Evolutionary conservation across 2,797 vertebrate genomes (phyloP).

Genomic region (Epinephelus awoara): DNA sequence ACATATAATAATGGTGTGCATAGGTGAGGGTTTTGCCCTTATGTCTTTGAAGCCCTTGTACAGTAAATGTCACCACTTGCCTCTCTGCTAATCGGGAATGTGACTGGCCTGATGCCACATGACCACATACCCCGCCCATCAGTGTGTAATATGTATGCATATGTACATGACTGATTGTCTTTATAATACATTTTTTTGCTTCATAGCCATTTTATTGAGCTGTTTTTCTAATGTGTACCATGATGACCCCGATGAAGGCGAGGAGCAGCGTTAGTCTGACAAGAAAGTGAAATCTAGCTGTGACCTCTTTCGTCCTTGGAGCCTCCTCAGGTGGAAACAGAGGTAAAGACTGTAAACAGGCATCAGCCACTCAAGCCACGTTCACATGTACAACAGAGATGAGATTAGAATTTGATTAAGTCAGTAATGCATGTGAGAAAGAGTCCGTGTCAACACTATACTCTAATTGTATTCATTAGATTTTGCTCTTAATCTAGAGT

Average conservation of each 20-base stretch:
- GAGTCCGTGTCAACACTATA: slow-evolving; percentile 29
- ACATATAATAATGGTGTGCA: background rate
- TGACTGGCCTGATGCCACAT: background rate
- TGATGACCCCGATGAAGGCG: too few relatives aligned
- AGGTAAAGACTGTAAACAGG: slow-evolving; percentile 1
- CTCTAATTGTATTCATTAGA: slow-evolving; percentile 40
- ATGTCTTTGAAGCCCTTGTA: background rate
- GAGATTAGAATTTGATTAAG: slow-evolving; percentile 40
- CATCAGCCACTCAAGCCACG: slow-evolving; percentile 17
- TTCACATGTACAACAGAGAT: slow-evolving; percentile 25
- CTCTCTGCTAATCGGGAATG: background rate
- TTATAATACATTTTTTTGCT: background rate
- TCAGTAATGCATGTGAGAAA: slow-evolving; percentile 39
- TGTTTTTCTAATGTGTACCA: background rate
- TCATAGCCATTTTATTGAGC: background rate
- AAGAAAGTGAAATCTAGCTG: background rate
- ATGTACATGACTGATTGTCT: background rate
- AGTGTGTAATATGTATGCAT: background rate
- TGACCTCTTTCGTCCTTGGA: slow-evolving; percentile 14
- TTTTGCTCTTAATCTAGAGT: slow-evolving; percentile 30
- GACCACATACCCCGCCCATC: background rate
- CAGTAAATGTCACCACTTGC: background rate
- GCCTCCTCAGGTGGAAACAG: background rate
- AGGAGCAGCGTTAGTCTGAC: accelerated
- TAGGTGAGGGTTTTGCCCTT: background rate